These are phyloP conservation scores for Andinoacara biseriatus DNA, from an alignment of 2,113 vertebrate genomes.

Conservation along the genomic window DNA sequence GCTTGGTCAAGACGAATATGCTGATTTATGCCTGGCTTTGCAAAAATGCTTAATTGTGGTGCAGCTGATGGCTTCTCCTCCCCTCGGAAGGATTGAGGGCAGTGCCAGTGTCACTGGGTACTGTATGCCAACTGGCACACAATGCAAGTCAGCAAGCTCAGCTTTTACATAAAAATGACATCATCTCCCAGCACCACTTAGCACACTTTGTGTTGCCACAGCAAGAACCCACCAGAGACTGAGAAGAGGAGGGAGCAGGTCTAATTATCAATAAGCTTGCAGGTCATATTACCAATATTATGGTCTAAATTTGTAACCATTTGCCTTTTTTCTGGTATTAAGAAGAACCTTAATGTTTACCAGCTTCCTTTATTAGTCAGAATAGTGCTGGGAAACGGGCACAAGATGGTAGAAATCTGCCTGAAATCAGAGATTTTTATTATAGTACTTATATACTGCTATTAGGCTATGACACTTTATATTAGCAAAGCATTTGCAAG, in stretches of 20 bases:
- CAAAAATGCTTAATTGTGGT: background rate
- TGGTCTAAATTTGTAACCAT: background rate
- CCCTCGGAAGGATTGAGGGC: constrained; percentile 23
- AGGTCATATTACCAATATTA: constrained; percentile 8
- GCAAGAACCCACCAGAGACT: constrained; percentile 12
- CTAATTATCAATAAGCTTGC: background rate
- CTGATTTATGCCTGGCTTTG: background rate
- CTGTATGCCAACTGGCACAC: constrained; percentile 73
- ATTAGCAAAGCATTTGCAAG: too few species aligned
- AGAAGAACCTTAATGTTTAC: background rate
- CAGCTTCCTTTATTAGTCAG: background rate
- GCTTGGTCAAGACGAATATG: background rate
- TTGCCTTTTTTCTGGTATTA: background rate
- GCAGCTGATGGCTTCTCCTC: constrained; percentile 10
- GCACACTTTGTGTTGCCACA: constrained; percentile 19
- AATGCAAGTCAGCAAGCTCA: constrained; percentile 49
- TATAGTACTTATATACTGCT: background rate
- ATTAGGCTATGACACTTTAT: too few species aligned
- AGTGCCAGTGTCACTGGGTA: constrained; percentile 56
- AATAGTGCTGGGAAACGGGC: background rate
- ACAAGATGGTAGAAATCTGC: background rate
- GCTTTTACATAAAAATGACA: constrained; percentile 82
- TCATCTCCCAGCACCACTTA: constrained; percentile 63
- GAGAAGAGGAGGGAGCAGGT: background rate
- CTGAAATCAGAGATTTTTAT: background rate